A percentile compares a stretch with the other conserved stretches of the same genome.
These are phyloP conservation scores for Neostethus bicornis DNA, from an alignment of 2,797 vertebrate genomes.

Conservation along the genomic window DNA sequence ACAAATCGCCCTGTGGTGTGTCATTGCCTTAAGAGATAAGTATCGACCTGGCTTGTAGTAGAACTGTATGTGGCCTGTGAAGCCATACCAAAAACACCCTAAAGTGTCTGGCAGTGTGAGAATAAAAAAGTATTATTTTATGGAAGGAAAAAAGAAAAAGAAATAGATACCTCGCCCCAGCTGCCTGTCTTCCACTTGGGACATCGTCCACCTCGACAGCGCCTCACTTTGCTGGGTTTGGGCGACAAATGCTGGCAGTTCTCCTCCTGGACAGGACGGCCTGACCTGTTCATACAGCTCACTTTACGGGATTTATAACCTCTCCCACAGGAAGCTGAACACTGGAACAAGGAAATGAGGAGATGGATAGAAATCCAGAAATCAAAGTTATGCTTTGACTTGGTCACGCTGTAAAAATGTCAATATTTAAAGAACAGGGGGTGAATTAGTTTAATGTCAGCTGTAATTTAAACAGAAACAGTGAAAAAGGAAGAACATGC, in stretches of 20 bases:
- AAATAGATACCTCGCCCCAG: slow-evolving; percentile 90
- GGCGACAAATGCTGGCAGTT: slow-evolving; percentile 87
- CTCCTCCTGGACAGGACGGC: slow-evolving; percentile 85
- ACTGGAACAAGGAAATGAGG: slow-evolving; percentile 79
- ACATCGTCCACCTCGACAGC: slow-evolving; percentile 90
- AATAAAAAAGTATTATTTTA: slow-evolving; percentile 36
- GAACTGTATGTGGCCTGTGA: no score
- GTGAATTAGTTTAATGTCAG: slow-evolving; percentile 4
- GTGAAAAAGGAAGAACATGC: neutral
- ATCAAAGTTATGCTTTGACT: slow-evolving; percentile 9
- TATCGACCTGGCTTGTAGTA: no score
- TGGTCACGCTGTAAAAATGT: neutral
- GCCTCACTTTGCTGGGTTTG: slow-evolving; percentile 85
- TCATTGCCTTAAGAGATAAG: slow-evolving; percentile 38
- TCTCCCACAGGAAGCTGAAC: slow-evolving; percentile 92
- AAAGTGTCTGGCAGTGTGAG: slow-evolving; percentile 46
- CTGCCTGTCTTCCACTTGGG: slow-evolving; percentile 92
- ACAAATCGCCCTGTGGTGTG: slow-evolving; percentile 28
- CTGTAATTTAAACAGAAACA: neutral
- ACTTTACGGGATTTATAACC: slow-evolving; percentile 89
- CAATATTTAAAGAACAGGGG: neutral
- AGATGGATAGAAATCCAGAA: slow-evolving; percentile 20
- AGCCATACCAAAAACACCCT: slow-evolving; percentile 11
- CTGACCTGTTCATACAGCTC: slow-evolving; percentile 88
- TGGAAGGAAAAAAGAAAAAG: slow-evolving; percentile 12